A percentile compares a stretch with the other conserved stretches of the same genome.
Evolutionary conservation across 2,113 vertebrate species (phyloP).

Genomic region (Triplophysa siluroides): DNA sequence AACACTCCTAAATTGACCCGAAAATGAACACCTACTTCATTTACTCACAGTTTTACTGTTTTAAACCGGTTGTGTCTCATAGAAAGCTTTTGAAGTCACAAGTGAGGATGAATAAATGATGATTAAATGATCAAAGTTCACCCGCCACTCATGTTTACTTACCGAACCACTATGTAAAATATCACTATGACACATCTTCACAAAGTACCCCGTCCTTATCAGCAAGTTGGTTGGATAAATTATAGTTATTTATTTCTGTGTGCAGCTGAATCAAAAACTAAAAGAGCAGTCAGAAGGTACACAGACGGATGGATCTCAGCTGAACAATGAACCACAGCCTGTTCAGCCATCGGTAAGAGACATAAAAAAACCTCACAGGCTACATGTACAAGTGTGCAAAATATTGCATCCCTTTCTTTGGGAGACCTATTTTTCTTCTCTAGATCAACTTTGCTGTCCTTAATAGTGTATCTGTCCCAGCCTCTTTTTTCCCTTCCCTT

Average conservation of each 20-base stretch:
- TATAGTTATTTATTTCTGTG: background rate
- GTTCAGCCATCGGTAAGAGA: constrained; percentile 79
- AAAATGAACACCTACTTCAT: too few species aligned
- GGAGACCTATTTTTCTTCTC: background rate
- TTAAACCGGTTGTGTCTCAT: too few species aligned
- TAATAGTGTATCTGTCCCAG: constrained; percentile 12
- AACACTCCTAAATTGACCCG: background rate
- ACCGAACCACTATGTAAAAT: too few species aligned
- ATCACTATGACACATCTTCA: background rate
- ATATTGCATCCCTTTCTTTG: background rate
- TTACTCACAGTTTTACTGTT: too few species aligned
- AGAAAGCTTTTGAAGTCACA: too few species aligned
- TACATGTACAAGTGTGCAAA: background rate
- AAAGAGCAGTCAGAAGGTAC: constrained; percentile 74
- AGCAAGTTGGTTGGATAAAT: background rate
- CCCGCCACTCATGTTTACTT: too few species aligned
- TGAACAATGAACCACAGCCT: constrained; percentile 68
- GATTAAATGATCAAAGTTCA: too few species aligned
- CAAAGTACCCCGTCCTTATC: background rate
- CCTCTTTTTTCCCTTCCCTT: constrained; percentile 1
- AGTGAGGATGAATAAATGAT: too few species aligned
- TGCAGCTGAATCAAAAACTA: constrained; percentile 81
- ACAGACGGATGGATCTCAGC: constrained; percentile 69
- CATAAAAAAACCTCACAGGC: background rate
- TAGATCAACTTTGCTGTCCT: constrained; percentile 11